Evolutionary conservation across 2,888 invertebrate species (phyloP).

Genomic region (Hydraecia micacea): DNA sequence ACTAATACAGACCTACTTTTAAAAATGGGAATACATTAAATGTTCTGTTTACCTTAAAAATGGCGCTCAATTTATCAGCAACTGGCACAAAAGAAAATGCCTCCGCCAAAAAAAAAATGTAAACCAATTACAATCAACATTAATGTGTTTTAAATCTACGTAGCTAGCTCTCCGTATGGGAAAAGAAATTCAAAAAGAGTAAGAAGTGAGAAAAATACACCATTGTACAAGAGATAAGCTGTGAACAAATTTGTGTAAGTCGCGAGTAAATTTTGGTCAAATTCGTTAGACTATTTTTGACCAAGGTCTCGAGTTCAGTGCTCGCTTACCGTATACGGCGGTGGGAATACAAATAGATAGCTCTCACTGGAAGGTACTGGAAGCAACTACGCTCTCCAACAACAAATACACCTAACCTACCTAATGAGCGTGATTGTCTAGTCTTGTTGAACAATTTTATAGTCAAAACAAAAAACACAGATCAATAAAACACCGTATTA

Average conservation of each 20-base stretch:
- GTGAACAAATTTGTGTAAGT: slow-evolving; percentile 78
- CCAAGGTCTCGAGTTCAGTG: slow-evolving; percentile 84
- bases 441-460: neutral
- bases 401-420: neutral
- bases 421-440: neutral
- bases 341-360: slow-evolving; percentile 59
- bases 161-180: slow-evolving; percentile 14
- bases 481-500: neutral
- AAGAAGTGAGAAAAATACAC: slow-evolving; percentile 48
- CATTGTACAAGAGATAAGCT: slow-evolving; percentile 76
- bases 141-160: slow-evolving; percentile 11
- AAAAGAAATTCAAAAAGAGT: slow-evolving; percentile 43
- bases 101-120: slow-evolving; percentile 10
- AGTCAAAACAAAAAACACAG: neutral
- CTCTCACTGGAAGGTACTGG: slow-evolving; percentile 43
- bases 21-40: slow-evolving; percentile 25
- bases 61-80: slow-evolving; percentile 21
- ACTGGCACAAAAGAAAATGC: slow-evolving; percentile 25
- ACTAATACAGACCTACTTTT: slow-evolving; percentile 26
- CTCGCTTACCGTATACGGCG: slow-evolving; percentile 77
- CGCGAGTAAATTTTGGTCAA: slow-evolving; percentile 82
- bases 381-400: slow-evolving; percentile 6
- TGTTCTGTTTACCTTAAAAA: slow-evolving; percentile 17
- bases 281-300: slow-evolving; percentile 83
- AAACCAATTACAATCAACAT: slow-evolving; percentile 26